Evolutionary conservation across 1,140 invertebrate species (phyloP), one percentile per base, ranked within the genome.

Genomic region (Teleopsis dalmanni): DNA sequence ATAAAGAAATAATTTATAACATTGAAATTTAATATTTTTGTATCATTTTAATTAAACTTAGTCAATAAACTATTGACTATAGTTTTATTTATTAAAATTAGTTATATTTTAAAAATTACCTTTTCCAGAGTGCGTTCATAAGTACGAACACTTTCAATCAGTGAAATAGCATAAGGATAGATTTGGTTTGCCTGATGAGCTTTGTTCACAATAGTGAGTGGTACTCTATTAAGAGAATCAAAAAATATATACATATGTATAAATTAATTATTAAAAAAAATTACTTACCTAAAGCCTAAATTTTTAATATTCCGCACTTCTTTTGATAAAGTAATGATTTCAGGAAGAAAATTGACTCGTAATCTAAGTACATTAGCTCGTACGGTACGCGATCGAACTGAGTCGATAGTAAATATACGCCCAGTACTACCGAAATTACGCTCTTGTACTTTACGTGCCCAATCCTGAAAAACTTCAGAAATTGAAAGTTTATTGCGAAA

Each of bases 111-210:
- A 36, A 36, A 43, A 55, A 62, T 75, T 78, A 95, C 91, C 85
- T 97, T 97, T 74, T 98, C 93, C 61, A 96, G 75, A 5, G 93
- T 95, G 65, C 91, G 81, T 69, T 98, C 93, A 67, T 99, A 99
- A 6, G 95, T 95, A 53, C 92, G 81, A 16, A 98, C 89, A 71
- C 93, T 97, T 73, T 99, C 95, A 66, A 98, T 96, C 34, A 99
- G 76, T 4, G 95, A 98, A 57, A 99, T 98, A 6, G 96, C 97
- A 76, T 94, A 99, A 3, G 97, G 97, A 74, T 99, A 99, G 1
- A 98, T 80, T 68, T 97, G 91, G 73, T 98, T 98, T 1, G 95
- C 95, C 69, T 97, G 93, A 73, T 98, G 95, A 7, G 96, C 95
- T 73, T 98, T 98, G 72, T 99, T 99, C 1, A 99, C 93, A 57